Evolutionary conservation across 1,140 invertebrate genomes (phyloP), one percentile per base, ranked within the genome.

Genomic region (Amyelois transitella): DNA sequence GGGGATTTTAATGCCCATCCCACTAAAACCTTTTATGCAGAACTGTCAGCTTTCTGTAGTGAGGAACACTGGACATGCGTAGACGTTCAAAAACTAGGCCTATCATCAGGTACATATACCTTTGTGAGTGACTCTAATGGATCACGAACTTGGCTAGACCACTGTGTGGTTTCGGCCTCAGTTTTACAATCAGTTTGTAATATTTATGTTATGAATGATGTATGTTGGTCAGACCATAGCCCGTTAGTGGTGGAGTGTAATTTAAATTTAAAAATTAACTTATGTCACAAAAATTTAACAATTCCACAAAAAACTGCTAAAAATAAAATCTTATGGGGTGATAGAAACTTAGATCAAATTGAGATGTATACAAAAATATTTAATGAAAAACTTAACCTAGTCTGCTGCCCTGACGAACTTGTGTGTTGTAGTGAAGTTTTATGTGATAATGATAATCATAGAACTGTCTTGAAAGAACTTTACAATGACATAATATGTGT

Each of bases 291-390:
- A 38, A 24, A 10, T n/a, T n/a, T n/a, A n/a, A 17, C 14, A 53
- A 24, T 3, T 8, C 8, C 22, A 24, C 1, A 25, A 43, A 45
- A 45, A 10, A 22, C 6, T 6, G 6, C 6, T 10, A 3, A 18
- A 51, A 52, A 55, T 43, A 47, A 48, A 43, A 24, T 52, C 14
- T 10, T 51, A 48, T 60, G 58, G 58, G 58, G 58, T 20, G 32
- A 55, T n/a, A 38, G 58, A 24, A 55, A 51, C 1, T 6, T 2
- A 6, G 8, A 28, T 5, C 43, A 60, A 47, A 60, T 54, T 45
- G 38, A 50, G 17, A 28, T n/a, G 1, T 64, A 60, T 43, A 18
- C 6, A n/a, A 12, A 28, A 17, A 20, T 43, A 10, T 56, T 56
- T 55, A 49, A 59, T 51, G 20, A 52, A 19, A 28, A 18, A 17